Evolutionary conservation across 2,797 vertebrate genomes (phyloP).

Genomic region (Poeciliopsis paucimaculata): DNA sequence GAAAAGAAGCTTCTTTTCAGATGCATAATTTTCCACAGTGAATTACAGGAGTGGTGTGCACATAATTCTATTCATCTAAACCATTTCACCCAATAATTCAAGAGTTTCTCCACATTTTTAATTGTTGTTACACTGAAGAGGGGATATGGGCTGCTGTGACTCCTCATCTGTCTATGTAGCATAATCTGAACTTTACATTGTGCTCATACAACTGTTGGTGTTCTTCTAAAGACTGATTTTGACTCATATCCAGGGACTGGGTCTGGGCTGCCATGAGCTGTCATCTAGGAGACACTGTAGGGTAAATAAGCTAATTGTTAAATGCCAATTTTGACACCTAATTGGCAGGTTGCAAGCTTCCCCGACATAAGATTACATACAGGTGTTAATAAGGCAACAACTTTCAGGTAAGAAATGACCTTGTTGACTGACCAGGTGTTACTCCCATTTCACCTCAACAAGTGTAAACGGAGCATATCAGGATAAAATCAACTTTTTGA

Average conservation of each 20-base stretch:
- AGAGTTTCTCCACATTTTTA: neutral
- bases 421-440: neutral
- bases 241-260: neutral
- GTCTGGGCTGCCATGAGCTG: neutral
- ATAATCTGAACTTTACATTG: neutral
- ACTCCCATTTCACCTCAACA: neutral
- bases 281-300: neutral
- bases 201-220: neutral
- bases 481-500: no score
- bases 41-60: neutral
- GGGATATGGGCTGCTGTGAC: neutral
- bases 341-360: neutral
- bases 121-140: neutral
- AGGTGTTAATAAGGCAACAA: slow-evolving; percentile 6
- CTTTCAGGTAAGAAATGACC: neutral
- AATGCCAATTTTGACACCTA: neutral
- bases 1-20: neutral
- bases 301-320: neutral
- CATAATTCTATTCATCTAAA: neutral
- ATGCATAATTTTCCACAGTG: neutral
- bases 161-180: neutral
- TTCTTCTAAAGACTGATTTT: neutral
- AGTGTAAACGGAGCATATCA: neutral
- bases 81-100: neutral
- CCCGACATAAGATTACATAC: slow-evolving; percentile 4